Percentiles rank a stretch among this genome's conserved stretches.
Evolutionary conservation across 2,888 invertebrate genomes (phyloP).

Genomic region (Aphrophora alni): DNA sequence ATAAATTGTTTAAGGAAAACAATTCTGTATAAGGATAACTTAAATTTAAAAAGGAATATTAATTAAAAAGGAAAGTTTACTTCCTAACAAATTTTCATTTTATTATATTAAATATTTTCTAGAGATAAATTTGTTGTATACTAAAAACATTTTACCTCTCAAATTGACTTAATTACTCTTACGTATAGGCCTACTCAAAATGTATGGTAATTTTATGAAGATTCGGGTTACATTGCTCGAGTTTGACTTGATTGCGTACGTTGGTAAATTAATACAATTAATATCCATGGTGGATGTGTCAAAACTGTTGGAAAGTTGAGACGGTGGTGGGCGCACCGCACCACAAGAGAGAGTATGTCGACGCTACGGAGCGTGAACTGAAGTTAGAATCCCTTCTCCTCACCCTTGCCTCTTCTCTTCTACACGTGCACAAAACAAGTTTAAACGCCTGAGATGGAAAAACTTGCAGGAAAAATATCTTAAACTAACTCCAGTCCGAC

Average conservation of each 20-base stretch:
- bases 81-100: too few species aligned
- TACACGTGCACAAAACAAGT: not conserved
- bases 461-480: slow-evolving; percentile 33
- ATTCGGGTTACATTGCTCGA: not conserved
- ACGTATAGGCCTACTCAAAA: too few species aligned
- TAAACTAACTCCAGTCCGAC: slow-evolving; percentile 31
- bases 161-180: too few species aligned
- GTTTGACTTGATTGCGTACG: not conserved
- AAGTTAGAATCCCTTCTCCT: not conserved
- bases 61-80: too few species aligned
- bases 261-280: slow-evolving; percentile 43
- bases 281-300: slow-evolving; percentile 35
- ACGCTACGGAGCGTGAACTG: not conserved
- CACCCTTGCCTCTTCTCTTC: not conserved
- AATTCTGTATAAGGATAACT: too few species aligned
- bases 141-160: too few species aligned
- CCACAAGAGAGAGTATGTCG: not conserved
- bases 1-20: too few species aligned
- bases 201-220: not conserved
- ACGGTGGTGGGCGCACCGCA: slow-evolving; percentile 22
- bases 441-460: not conserved
- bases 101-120: too few species aligned
- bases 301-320: slow-evolving; percentile 30
- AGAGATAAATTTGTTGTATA: too few species aligned
- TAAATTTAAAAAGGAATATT: too few species aligned